Percentiles rank a stretch among this genome's conserved stretches.
phyloP scores from a whole-genome alignment of 2,888 invertebrate genomes.

The Crocallis elinguaria region DNA sequence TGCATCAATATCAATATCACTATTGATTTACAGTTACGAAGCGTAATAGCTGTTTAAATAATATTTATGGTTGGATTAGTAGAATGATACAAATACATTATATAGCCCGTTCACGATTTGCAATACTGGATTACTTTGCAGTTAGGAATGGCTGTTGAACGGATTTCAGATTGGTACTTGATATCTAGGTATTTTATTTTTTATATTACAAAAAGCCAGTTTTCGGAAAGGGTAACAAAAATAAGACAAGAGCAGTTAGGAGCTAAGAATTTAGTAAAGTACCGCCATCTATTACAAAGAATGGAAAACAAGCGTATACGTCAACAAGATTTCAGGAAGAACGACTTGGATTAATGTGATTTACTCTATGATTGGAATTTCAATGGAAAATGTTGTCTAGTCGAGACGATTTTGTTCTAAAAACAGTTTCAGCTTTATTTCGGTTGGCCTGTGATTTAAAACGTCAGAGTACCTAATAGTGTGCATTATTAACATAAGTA shows the following conservation, averaged over 20 bases:
- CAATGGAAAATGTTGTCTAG: constrained; percentile 7
- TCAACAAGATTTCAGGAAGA: neutral
- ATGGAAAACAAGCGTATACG: neutral
- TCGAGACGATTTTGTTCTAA: constrained; percentile 9
- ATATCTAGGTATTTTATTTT: no score
- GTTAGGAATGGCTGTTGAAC: no score
- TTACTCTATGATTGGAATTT: constrained; percentile 15
- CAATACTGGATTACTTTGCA: no score
- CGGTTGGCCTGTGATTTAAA: constrained; percentile 13
- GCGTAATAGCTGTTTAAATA: neutral
- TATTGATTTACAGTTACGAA: neutral
- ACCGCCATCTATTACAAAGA: neutral
- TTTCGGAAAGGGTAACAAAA: no score
- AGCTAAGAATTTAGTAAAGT: no score
- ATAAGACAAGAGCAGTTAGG: no score
- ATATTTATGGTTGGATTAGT: neutral
- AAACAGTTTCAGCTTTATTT: constrained; percentile 16
- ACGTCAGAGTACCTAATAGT: no score
- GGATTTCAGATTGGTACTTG: no score
- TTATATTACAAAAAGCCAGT: no score
- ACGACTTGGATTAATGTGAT: constrained; percentile 10
- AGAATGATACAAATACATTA: no score
- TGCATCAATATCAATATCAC: neutral
- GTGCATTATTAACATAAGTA: no score
- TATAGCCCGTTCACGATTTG: no score